phyloP scores from a whole-genome alignment of 2,888 invertebrate genomes.

The Erannis defoliaria region DNA sequence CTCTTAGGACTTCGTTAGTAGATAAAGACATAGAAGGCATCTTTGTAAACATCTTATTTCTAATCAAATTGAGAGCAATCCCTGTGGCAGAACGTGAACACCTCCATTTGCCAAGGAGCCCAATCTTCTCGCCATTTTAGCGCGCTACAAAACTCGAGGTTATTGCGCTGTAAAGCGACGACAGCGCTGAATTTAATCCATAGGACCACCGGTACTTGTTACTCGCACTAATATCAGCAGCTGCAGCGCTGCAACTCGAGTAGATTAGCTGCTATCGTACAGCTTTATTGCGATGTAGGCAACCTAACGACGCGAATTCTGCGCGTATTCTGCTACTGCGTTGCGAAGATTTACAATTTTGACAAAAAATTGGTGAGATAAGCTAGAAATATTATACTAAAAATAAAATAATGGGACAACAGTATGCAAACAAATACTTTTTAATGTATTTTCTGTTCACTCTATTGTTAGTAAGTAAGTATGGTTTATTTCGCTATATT shows the following conservation, averaged over 20 bases:
- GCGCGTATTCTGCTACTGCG: too few relatives aligned
- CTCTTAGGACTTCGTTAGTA: too few relatives aligned
- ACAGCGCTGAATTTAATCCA: slow-evolving; percentile 54
- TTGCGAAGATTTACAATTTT: too few relatives aligned
- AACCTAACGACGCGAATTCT: slow-evolving; percentile 24
- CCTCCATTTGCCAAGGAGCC: slow-evolving; percentile 23
- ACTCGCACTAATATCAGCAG: slow-evolving; percentile 56
- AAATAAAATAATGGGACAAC: too few relatives aligned
- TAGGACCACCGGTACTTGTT: slow-evolving; percentile 14
- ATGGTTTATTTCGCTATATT: too few relatives aligned
- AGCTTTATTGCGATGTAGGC: slow-evolving; percentile 46
- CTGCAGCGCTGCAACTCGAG: slow-evolving; percentile 50
- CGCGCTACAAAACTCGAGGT: slow-evolving; percentile 29
- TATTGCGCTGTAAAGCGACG: slow-evolving; percentile 50
- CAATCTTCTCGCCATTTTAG: slow-evolving; percentile 26
- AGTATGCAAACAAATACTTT: too few relatives aligned
- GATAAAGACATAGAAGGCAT: background rate
- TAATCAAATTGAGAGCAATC: slow-evolving; percentile 12
- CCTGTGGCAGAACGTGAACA: slow-evolving; percentile 11
- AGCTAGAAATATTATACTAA: too few relatives aligned
- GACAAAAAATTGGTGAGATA: too few relatives aligned
- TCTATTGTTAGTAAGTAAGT: too few relatives aligned
- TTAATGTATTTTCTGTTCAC: too few relatives aligned
- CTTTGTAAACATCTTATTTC: slow-evolving; percentile 11
- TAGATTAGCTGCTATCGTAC: slow-evolving; percentile 38